Evolutionary conservation across 2,888 invertebrate species (phyloP), one percentile per base, ranked within the genome.

Genomic region (Calephelis perditalis): DNA sequence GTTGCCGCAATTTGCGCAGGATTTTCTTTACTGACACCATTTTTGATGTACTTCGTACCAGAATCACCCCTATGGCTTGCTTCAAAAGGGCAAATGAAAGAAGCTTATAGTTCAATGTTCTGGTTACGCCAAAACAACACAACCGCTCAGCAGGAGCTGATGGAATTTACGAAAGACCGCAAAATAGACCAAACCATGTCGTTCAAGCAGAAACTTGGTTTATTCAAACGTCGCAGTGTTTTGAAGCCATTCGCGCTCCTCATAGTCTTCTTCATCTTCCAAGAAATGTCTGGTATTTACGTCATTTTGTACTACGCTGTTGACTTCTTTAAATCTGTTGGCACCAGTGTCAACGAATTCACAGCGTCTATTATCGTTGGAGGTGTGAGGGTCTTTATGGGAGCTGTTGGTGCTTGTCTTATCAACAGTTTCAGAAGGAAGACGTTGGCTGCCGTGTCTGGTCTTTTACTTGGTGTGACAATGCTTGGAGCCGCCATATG

Each of bases 271-370:
- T 93, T 95, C 73, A 79, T 93, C 9, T 92, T 94, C 68, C 95
- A 95, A 89, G 95, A 95, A 75, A 88, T 94, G 73, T 94, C 94
- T 0, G 95, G 95, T 0, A 94, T 95, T 59, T 95, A 95, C 78
- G 92, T 94, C 0, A 93, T 95, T 46, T 76, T 95, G 54, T 95
- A 94, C 72, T 95, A 95, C 73, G 94, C 95, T 0, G 94, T 95
- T 1, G 93, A 92, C 63, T 93, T 95, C 72, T 93, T 95, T 74
- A 91, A 94, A 67, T 93, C 94, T 12, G 93, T 94, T 10, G 93
- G 94, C 3, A 91, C 94, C 0, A 91, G 91, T 62, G 84, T 93
- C 26, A 92, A 95, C 70, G 94, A 93, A 65, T 94, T 94, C 73
- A 87, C 94, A 0, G 93, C 94, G 0, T 94, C 94, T 0, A 94